A percentile compares a stretch with the other conserved stretches of the same genome.
phyloP scores from a whole-genome alignment of 2,888 invertebrate genomes.

The Synanthedon formicaeformis region DNA sequence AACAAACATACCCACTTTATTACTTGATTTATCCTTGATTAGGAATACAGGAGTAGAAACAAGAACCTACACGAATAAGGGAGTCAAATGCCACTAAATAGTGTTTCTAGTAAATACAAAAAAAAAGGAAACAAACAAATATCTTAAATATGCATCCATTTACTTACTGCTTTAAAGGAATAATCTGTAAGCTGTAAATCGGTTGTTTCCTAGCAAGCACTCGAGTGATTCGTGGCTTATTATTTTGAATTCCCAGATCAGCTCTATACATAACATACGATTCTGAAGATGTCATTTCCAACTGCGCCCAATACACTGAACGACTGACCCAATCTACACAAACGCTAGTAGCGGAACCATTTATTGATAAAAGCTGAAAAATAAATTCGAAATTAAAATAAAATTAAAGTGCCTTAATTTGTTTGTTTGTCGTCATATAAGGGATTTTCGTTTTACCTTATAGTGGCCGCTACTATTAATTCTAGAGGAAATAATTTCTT shows the following conservation, averaged over 20 bases:
- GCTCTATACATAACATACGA: conserved; percentile 73
- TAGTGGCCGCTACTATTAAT: conserved; percentile 65
- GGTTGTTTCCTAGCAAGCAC: conserved; percentile 67
- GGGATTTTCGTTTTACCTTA: conserved; percentile 32
- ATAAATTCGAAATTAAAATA: background rate
- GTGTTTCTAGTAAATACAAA: background rate
- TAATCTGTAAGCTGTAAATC: conserved; percentile 78
- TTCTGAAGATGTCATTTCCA: conserved; percentile 52
- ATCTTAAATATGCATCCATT: background rate
- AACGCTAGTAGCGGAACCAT: conserved; percentile 70
- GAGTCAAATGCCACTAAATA: background rate
- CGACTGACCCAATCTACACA: conserved; percentile 91
- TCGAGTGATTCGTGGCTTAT: conserved; percentile 61
- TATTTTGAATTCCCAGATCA: conserved; percentile 73
- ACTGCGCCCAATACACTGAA: conserved; percentile 85
- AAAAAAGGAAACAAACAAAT: background rate
- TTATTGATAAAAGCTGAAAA: conserved; percentile 51
- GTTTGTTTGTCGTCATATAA: background rate
- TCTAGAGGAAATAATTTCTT: conserved; percentile 75
- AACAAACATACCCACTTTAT: conserved; percentile 6
- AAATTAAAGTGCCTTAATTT: background rate
- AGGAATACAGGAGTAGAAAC: background rate
- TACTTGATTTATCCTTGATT: background rate
- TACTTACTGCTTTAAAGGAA: conserved; percentile 78
- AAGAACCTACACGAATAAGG: no score